Evolutionary conservation across 1,140 invertebrate genomes (phyloP), one percentile per base, ranked within the genome.

Genomic region (Hyles vespertilio): DNA sequence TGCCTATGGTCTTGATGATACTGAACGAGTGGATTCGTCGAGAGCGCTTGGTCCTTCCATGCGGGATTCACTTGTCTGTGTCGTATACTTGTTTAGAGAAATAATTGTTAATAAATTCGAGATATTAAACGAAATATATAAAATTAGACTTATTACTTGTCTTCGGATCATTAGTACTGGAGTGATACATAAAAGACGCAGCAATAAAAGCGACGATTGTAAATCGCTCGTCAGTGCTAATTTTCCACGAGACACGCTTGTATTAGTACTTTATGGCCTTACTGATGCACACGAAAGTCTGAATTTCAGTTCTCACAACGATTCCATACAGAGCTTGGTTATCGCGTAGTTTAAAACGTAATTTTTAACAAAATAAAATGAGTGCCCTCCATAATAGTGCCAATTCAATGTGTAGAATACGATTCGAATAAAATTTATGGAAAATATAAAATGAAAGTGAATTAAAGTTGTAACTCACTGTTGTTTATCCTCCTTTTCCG

Each of bases 361-460:
- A 44, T 33, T 32, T 33, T 51, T 7, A 51, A 50, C 32, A 51
- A 50, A 34, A 34, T 34, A 51, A 51, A 51, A 54, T 54, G 36
- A 44, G 43, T 22, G 36, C 52, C 52, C 52, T 54, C 52, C 52
- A 54, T 54, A 10, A 36, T 54, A 54, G 52, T 54, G 52, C 52
- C 52, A 54, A 54, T 54, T 54, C 52, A 45, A 45, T 54, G 52
- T 54, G 33, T 48, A 48, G 46, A 40, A 5, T 40, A 40, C 36
- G 36, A 40, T 40, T 40, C 36, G 36, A 40, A 34, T 51, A 51
- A 10, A 9, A n/a, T 51, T 22, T 6, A 33, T 51, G 9, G 50
- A 34, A 22, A 51, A 51, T 33, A 51, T 34, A 5, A 33, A 10
- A 51, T 34, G 22, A 2, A 50, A 8, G 12, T 5, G 12, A 51